Conservation (phyloP, 2,888 invertebrate species). For the Pyrocoelia pectoralis region DNA sequence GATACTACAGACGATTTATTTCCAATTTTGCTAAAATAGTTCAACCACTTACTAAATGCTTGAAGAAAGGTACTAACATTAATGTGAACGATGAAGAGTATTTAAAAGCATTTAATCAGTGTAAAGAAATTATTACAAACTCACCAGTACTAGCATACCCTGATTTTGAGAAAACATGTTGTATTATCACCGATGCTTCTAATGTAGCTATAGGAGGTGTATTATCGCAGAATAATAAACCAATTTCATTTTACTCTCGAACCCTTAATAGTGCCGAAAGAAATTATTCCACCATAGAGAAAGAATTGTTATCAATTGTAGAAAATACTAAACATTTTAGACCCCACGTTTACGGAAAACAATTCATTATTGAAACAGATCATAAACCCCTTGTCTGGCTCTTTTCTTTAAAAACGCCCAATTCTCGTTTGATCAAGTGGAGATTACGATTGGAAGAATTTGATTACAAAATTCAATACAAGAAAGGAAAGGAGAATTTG, state of each 20-base stretch:
- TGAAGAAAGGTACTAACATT: too few relatives aligned
- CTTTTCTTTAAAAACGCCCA: constrained; percentile 22
- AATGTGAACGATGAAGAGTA: too few relatives aligned
- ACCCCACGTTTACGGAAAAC: constrained; percentile 10
- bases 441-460: constrained; percentile 23
- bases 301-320: background rate
- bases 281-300: constrained; percentile 2
- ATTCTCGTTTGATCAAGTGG: constrained; percentile 11
- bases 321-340: constrained; percentile 3
- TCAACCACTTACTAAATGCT: too few relatives aligned
- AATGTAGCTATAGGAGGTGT: too few relatives aligned
- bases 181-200: too few relatives aligned
- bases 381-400: constrained; percentile 29
- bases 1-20: too few relatives aligned
- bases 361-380: constrained; percentile 27
- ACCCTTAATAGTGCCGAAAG: constrained; percentile 1
- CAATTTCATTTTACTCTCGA: background rate
- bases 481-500: constrained; percentile 29
- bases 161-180: too few relatives aligned
- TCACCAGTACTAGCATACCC: too few relatives aligned
- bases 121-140: too few relatives aligned
- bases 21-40: too few relatives aligned
- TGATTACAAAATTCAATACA: constrained; percentile 24
- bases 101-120: too few relatives aligned
- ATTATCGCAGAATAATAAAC: too few relatives aligned